These are phyloP conservation scores for Drosophila albomicans DNA, from an alignment of 1,140 invertebrate genomes.

Conservation along the genomic window DNA sequence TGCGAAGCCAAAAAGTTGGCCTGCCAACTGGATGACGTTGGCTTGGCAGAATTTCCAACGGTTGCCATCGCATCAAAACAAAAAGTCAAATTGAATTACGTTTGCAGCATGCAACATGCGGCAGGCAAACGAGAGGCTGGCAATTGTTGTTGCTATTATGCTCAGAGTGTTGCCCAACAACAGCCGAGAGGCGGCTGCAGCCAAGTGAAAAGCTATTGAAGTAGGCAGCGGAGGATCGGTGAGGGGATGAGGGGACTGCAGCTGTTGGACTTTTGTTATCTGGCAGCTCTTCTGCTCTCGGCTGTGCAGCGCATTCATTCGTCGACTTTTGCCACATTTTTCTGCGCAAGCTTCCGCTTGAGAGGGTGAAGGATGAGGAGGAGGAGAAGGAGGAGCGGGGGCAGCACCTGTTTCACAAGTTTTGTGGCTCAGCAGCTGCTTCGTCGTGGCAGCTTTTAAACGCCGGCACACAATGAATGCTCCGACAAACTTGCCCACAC, in stretches of 20 bases:
- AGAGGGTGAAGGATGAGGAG: neutral
- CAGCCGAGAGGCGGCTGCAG: constrained; percentile 25
- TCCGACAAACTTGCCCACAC: neutral
- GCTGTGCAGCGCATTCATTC: constrained; percentile 44
- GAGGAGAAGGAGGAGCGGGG: neutral
- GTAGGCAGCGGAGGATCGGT: neutral
- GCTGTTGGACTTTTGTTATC: neutral
- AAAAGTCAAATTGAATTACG: constrained; percentile 80
- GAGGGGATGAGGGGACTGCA: neutral
- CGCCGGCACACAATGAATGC: constrained; percentile 42
- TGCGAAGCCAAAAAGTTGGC: constrained; percentile 12
- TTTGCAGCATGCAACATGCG: constrained; percentile 64
- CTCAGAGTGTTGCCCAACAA: constrained; percentile 62
- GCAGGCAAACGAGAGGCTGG: constrained; percentile 43
- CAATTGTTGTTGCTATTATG: constrained; percentile 55
- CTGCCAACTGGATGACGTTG: constrained; percentile 5
- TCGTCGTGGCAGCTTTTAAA: constrained; percentile 37
- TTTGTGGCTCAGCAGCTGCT: neutral
- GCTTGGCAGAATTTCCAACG: neutral
- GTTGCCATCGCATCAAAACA: constrained; percentile 43
- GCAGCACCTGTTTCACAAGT: constrained; percentile 19
- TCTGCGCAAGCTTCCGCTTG: constrained; percentile 61
- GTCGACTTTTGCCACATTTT: constrained; percentile 18
- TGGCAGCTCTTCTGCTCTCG: neutral
- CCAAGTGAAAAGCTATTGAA: constrained; percentile 69